phyloP scores from a whole-genome alignment of 2,113 vertebrate species.

The Oryzias woworae region DNA sequence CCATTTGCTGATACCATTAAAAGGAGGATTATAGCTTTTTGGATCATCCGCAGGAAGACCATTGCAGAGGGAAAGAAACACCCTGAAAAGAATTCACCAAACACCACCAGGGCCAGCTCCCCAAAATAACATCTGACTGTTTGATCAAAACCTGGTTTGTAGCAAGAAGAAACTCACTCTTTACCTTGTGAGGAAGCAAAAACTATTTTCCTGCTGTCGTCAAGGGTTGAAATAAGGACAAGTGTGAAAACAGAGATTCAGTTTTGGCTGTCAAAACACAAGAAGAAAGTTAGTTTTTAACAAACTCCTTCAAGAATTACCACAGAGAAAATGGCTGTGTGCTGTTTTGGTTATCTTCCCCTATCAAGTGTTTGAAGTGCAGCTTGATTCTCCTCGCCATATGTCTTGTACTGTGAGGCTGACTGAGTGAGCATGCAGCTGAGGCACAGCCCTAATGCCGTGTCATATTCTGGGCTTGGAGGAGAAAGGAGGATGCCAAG shows the following conservation, averaged over 20 bases:
- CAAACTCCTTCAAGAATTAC: conserved; percentile 6
- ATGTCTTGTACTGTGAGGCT: conserved; percentile 46
- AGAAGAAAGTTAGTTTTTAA: background rate
- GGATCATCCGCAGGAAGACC: conserved; percentile 46
- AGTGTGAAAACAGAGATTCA: too few relatives aligned
- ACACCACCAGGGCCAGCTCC: conserved; percentile 22
- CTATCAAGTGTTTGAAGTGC: conserved; percentile 43
- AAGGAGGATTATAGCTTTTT: conserved; percentile 63
- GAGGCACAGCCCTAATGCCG: conserved; percentile 63
- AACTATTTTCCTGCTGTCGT: too few relatives aligned
- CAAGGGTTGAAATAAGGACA: too few relatives aligned
- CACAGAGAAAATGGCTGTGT: conserved; percentile 18
- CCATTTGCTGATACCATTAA: conserved; percentile 49
- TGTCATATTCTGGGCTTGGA: conserved; percentile 68
- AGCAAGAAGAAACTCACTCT: too few relatives aligned
- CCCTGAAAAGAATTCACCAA: conserved; percentile 31
- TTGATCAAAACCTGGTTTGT: too few relatives aligned
- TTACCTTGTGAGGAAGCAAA: too few relatives aligned
- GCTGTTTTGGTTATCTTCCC: conserved; percentile 33
- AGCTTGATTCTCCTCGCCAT: conserved; percentile 45
- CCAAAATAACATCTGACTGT: conserved; percentile 35
- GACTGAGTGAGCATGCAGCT: conserved; percentile 48
- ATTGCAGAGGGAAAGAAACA: conserved; percentile 58
- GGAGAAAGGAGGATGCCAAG: conserved; percentile 55
- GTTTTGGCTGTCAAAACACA: too few relatives aligned